Evolutionary conservation across 2,888 invertebrate species (phyloP).

Genomic region (Protodeltote pygarga): DNA sequence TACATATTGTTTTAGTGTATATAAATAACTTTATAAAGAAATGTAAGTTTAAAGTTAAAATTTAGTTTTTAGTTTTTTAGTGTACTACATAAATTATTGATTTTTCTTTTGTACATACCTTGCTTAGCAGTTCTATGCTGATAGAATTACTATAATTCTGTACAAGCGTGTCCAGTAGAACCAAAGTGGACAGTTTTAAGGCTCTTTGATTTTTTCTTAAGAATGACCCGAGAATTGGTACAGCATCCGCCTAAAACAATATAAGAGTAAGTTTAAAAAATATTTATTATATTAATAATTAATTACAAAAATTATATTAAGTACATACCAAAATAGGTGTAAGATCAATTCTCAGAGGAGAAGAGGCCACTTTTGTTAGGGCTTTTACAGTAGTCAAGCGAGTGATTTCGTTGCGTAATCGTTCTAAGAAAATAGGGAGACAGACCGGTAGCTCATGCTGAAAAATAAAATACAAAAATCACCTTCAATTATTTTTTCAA

Average conservation of each 20-base stretch:
- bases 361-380: slow-evolving; percentile 96
- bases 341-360: slow-evolving; percentile 94
- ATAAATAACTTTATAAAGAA: no score
- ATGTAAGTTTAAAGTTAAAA: no score
- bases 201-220: slow-evolving; percentile 98
- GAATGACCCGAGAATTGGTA: slow-evolving; percentile 97
- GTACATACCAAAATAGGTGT: slow-evolving; percentile 91
- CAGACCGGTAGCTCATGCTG: slow-evolving; percentile 92
- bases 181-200: slow-evolving; percentile 95
- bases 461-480: no score
- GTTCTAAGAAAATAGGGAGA: slow-evolving; percentile 97
- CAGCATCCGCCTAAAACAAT: slow-evolving; percentile 91
- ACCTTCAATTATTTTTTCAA: no score
- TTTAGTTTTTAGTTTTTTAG: no score
- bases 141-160: slow-evolving; percentile 93
- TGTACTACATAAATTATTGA: no score
- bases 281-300: background rate
- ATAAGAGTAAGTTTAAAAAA: slow-evolving; percentile 3
- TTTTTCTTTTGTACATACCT: slow-evolving; percentile 84
- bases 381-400: slow-evolving; percentile 98
- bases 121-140: slow-evolving; percentile 90
- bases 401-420: slow-evolving; percentile 98
- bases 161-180: slow-evolving; percentile 95
- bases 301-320: background rate
- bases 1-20: no score